These are phyloP conservation scores for Capromys pilorides DNA, from an alignment of 2,797 vertebrate genomes.

Conservation along the genomic window DNA sequence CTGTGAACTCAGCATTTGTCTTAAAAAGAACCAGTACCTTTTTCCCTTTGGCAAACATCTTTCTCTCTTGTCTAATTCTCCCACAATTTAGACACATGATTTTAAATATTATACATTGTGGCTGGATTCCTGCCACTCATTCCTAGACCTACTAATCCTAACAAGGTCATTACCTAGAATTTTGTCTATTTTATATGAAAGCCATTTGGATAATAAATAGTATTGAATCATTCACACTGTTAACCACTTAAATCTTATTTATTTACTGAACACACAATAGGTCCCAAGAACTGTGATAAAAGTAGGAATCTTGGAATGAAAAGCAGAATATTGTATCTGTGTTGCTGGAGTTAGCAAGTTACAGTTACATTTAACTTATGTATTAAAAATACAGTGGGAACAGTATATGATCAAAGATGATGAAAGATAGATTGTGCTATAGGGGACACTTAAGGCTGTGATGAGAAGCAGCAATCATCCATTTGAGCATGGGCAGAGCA, in stretches of 20 bases:
- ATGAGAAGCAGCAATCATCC: not conserved
- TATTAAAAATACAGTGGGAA: not conserved
- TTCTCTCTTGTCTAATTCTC: not conserved
- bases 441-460: not conserved
- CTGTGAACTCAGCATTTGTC: not conserved
- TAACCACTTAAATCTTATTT: not conserved
- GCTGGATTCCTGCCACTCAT: not conserved
- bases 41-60: not conserved
- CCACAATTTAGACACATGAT: not conserved
- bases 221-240: not conserved
- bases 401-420: not conserved
- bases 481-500: not conserved
- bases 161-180: not conserved
- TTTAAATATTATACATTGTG: constrained; percentile 3
- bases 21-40: not conserved
- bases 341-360: not conserved
- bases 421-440: not conserved
- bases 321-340: not conserved
- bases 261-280: not conserved
- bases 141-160: not conserved
- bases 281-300: not conserved
- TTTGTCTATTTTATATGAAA: not conserved
- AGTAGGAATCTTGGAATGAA: not conserved
- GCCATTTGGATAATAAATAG: not conserved
- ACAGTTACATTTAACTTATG: no score